A percentile compares a stretch with the other conserved stretches of the same genome.
These are phyloP conservation scores for Silurus glanis DNA, from an alignment of 2,113 vertebrate species.

Conservation along the genomic window DNA sequence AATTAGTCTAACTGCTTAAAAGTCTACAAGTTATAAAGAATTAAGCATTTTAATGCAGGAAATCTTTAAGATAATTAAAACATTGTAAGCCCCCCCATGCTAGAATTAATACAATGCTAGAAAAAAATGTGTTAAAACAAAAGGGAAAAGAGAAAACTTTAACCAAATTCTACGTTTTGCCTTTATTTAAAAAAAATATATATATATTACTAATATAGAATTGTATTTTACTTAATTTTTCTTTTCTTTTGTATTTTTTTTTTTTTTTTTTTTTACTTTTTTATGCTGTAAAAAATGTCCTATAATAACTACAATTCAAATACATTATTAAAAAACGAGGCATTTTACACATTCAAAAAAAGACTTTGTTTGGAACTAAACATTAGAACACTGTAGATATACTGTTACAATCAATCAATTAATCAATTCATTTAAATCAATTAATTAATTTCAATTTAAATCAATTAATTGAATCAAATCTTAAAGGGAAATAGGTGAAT, in stretches of 20 bases:
- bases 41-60: not conserved
- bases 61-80: not conserved
- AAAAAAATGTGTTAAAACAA: not conserved
- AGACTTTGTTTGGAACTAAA: not conserved
- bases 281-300: not conserved
- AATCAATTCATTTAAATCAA: not conserved
- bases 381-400: not conserved
- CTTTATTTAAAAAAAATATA: slow-evolving; percentile 16
- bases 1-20: not conserved
- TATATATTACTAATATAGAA: slow-evolving; percentile 8
- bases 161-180: not conserved
- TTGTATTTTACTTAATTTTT: too few species aligned
- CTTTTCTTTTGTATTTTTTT: not conserved
- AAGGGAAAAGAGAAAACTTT: not conserved
- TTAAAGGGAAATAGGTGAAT: not conserved
- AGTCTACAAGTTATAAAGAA: not conserved
- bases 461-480: not conserved
- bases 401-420: not conserved
- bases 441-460: not conserved
- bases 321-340: not conserved
- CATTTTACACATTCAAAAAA: not conserved
- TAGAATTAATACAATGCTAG: not conserved
- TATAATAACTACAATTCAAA: not conserved
- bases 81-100: not conserved
- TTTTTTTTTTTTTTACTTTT: not conserved